A percentile compares a stretch with the other conserved stretches of the same genome.
Evolutionary conservation across 2,888 invertebrate species (phyloP).

Genomic region (Oxystoma pomonae): DNA sequence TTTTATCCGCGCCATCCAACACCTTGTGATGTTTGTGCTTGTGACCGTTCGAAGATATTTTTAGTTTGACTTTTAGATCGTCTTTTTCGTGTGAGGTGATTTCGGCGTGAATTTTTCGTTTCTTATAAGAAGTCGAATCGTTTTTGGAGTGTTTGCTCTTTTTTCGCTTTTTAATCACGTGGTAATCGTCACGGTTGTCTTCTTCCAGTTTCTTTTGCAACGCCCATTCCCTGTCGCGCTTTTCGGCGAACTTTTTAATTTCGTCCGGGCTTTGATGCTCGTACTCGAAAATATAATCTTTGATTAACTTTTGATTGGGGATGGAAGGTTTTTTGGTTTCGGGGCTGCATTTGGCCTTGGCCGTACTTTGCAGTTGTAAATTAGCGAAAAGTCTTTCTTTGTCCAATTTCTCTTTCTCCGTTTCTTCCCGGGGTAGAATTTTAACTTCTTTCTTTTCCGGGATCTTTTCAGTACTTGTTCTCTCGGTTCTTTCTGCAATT

Average conservation of each 20-base stretch:
- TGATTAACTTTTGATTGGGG: slow-evolving; percentile 27
- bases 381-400: slow-evolving; percentile 42
- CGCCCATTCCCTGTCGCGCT: slow-evolving; percentile 47
- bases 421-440: slow-evolving; percentile 24
- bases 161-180: slow-evolving; percentile 53
- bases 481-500: not conserved
- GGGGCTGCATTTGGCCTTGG: slow-evolving; percentile 31
- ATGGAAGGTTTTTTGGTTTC: slow-evolving; percentile 30
- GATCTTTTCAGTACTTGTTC: slow-evolving; percentile 11
- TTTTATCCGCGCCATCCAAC: slow-evolving; percentile 19
- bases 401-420: slow-evolving; percentile 33
- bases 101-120: slow-evolving; percentile 51
- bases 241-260: slow-evolving; percentile 46
- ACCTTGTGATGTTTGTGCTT: slow-evolving; percentile 45
- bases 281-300: slow-evolving; percentile 44
- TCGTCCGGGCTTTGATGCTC: slow-evolving; percentile 46
- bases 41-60: slow-evolving; percentile 48
- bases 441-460: slow-evolving; percentile 18
- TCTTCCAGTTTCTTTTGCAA: slow-evolving; percentile 43
- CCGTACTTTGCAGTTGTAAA: slow-evolving; percentile 41
- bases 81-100: slow-evolving; percentile 50
- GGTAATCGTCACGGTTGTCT: slow-evolving; percentile 35
- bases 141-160: slow-evolving; percentile 56
- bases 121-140: slow-evolving; percentile 43
- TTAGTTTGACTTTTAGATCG: slow-evolving; percentile 54